Conservation (phyloP, 2,797 vertebrate species). For the Onychomys arenicola region DNA sequence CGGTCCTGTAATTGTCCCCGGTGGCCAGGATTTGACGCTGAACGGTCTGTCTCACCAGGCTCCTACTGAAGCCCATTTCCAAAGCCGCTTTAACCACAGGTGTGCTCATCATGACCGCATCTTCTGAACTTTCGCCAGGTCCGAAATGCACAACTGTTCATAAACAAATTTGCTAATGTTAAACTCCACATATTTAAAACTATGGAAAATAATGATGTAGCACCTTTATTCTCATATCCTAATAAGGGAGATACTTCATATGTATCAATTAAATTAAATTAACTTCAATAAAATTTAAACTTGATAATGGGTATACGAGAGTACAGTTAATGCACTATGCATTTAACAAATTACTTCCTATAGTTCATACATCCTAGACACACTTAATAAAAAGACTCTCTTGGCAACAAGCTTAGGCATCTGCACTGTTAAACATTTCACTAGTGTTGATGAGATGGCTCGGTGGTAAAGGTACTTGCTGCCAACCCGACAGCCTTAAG, state of each 20-base stretch:
- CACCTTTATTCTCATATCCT: neutral
- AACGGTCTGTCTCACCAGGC: conserved; percentile 94
- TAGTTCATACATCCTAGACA: neutral
- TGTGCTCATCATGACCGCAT: conserved; percentile 96
- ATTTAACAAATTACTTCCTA: conserved; percentile 13
- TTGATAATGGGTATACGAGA: neutral
- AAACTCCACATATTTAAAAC: conserved; percentile 52
- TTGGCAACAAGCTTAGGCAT: neutral
- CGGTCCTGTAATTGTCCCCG: conserved; percentile 96
- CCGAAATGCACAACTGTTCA: conserved; percentile 93
- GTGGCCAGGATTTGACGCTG: conserved; percentile 96
- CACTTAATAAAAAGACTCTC: neutral
- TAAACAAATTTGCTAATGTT: conserved; percentile 59
- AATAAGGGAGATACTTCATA: neutral
- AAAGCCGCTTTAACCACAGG: conserved; percentile 95
- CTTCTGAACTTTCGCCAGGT: conserved; percentile 94
- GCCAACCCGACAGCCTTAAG: neutral
- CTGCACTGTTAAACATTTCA: neutral
- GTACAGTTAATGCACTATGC: neutral
- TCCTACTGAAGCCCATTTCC: conserved; percentile 97
- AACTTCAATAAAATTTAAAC: conserved; percentile 19
- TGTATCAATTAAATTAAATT: neutral
- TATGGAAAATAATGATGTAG: conserved; percentile 20
- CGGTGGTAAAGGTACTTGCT: neutral
- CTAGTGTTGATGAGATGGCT: neutral